These are phyloP conservation scores for Brachionus rotundiformis DNA, from an alignment of 1,140 invertebrate genomes.

Conservation along the genomic window DNA sequence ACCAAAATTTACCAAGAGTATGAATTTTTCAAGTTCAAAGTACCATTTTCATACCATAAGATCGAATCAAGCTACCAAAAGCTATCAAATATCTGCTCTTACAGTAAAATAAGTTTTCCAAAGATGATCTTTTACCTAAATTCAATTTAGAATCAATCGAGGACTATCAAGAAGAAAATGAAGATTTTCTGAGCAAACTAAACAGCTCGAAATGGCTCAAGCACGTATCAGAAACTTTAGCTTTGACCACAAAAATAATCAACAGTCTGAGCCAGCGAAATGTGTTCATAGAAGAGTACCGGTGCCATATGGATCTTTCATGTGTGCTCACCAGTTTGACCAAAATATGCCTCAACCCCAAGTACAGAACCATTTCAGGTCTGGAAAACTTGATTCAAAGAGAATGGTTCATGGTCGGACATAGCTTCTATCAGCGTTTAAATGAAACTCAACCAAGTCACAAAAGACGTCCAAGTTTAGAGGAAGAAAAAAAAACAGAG, in stretches of 20 bases:
- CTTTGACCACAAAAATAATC: neutral
- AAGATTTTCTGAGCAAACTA: neutral
- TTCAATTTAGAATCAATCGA: neutral
- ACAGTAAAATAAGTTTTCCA: neutral
- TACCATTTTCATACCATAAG: slow-evolving; percentile 22
- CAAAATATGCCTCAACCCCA: slow-evolving; percentile 1
- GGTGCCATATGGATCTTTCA: neutral
- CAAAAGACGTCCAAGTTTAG: neutral
- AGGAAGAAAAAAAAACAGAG: neutral
- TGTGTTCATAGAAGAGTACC: slow-evolving; percentile 30
- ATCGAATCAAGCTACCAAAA: slow-evolving; percentile 22
- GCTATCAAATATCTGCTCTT: neutral
- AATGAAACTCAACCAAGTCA: neutral
- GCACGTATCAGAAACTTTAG: neutral
- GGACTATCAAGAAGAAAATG: slow-evolving; percentile 17
- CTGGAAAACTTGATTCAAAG: slow-evolving; percentile 13
- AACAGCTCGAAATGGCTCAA: slow-evolving; percentile 7
- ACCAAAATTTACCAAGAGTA: neutral
- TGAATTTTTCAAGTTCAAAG: slow-evolving; percentile 38
- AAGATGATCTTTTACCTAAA: neutral
- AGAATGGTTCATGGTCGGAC: slow-evolving; percentile 30
- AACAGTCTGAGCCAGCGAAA: neutral
- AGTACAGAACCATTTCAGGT: slow-evolving; percentile 13
- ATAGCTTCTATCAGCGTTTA: neutral
- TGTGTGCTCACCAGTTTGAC: neutral